A percentile compares a stretch with the other conserved stretches of the same genome.
phyloP scores from a whole-genome alignment of 2,797 vertebrate species.

The Coendou prehensilis region DNA sequence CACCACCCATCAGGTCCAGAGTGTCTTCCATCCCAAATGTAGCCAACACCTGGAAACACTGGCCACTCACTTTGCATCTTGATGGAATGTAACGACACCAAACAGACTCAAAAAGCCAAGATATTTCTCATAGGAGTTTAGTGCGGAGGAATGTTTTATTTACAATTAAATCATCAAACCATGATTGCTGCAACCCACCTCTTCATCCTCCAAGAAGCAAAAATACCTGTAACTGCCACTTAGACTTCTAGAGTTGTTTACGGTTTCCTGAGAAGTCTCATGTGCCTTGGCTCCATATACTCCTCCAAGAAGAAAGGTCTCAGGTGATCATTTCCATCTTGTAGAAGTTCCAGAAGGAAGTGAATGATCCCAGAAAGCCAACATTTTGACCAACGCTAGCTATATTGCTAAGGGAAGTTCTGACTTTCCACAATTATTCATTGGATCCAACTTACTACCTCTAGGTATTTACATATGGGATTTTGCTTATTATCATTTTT shows the following conservation, averaged over 20 bases:
- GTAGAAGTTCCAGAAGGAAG: not conserved
- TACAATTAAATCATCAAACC: not conserved
- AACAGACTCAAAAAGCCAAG: not conserved
- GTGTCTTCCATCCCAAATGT: not conserved
- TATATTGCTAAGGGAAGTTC: too few relatives aligned
- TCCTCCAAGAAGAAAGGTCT: not conserved
- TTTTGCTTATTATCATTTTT: not conserved
- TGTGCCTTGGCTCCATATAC: too few relatives aligned
- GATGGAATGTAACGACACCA: not conserved
- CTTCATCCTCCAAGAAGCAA: not conserved
- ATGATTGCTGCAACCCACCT: not conserved
- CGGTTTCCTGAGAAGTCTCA: not conserved
- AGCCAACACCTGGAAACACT: not conserved
- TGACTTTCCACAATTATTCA: not conserved
- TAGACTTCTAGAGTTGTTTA: not conserved
- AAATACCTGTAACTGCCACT: not conserved
- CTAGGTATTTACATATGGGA: not conserved
- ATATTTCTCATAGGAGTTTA: not conserved
- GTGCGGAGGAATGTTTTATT: not conserved
- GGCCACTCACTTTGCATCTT: not conserved
- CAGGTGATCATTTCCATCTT: not conserved
- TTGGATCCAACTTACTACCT: not conserved
- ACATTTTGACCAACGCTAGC: not conserved
- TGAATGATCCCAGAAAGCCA: not conserved
- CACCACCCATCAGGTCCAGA: not conserved